Evolutionary conservation across 35 echinoderm and acorn worm genomes (phyloP), one percentile per base, ranked within the genome.

Genomic region (Lytechinus variegatus): DNA sequence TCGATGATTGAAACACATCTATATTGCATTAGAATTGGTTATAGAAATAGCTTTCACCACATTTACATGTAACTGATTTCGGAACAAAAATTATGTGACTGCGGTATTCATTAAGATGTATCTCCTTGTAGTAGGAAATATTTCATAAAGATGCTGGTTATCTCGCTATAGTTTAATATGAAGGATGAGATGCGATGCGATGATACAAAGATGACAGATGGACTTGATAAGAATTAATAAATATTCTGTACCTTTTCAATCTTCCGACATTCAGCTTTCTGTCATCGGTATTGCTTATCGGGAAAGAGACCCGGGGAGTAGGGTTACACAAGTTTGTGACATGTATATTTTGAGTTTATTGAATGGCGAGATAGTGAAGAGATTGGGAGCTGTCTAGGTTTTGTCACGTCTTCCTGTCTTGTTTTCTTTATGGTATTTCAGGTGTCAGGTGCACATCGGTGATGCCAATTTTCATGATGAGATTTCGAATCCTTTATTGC

Each of bases 211-310:
- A n/a, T 79, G 66, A 79, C 66, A 79, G 66, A 79, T 79, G 19
- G 66, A 79, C 66, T 79, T n/a, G 66, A 79, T 79, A 79, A 79
- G 66, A 79, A 79, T 79, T 79, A 79, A 79, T 79, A 24, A 79
- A 79, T 16, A 79, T 79, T 79, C 66, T 79, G 8, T 24, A n/a
- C 16, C 66, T 24, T 79, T 79, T 79, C n/a, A 4, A 79, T 24
- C n/a, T 24, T 79, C 66, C 66, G 66, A 79, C 66, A 79, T 24
- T 24, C 19, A 79, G n/a, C 66, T 79, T 24, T 79, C n/a, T 44
- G 33, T 79, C 66, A 79, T 79, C 14, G n/a, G 66, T 24, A n/a
- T 79, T 79, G 66, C 66, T 79, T 79, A 79, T 79, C 66, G 8
- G 66, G 21, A 79, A 79, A 79, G 66, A 24, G 66, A 79, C 66